These are phyloP conservation scores for Calameuta pallipes DNA, from an alignment of 2,888 invertebrate species.

Conservation along the genomic window DNA sequence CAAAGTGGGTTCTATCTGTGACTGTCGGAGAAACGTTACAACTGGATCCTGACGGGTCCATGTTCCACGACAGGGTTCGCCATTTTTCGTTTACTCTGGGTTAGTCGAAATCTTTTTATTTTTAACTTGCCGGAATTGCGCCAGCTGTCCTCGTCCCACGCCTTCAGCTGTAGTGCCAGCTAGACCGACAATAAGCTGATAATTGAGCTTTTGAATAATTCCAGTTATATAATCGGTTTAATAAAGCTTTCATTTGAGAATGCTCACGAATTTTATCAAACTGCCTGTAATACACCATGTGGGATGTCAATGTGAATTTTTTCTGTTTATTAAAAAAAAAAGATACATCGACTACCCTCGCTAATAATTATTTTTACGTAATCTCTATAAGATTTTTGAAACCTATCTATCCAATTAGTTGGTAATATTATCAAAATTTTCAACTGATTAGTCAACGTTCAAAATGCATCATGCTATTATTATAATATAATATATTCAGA, in stretches of 20 bases:
- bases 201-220: conserved; percentile 63
- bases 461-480: background rate
- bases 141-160: conserved; percentile 55
- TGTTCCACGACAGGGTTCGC: background rate
- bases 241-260: conserved; percentile 35
- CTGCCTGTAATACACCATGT: background rate
- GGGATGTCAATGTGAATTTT: background rate
- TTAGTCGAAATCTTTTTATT: background rate
- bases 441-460: background rate
- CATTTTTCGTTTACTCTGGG: background rate
- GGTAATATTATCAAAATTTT: background rate
- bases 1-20: background rate
- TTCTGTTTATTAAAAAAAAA: background rate
- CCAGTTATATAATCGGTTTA: conserved; percentile 51
- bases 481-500: background rate
- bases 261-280: background rate
- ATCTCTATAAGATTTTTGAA: no score
- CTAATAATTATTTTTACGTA: background rate
- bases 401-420: background rate
- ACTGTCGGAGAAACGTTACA: background rate
- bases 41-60: background rate
- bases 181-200: conserved; percentile 62
- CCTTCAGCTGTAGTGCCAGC: conserved; percentile 48
- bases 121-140: conserved; percentile 1
- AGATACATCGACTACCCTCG: background rate